phyloP scores from a whole-genome alignment of 2,113 vertebrate species.

The Xenus cinereus region DNA sequence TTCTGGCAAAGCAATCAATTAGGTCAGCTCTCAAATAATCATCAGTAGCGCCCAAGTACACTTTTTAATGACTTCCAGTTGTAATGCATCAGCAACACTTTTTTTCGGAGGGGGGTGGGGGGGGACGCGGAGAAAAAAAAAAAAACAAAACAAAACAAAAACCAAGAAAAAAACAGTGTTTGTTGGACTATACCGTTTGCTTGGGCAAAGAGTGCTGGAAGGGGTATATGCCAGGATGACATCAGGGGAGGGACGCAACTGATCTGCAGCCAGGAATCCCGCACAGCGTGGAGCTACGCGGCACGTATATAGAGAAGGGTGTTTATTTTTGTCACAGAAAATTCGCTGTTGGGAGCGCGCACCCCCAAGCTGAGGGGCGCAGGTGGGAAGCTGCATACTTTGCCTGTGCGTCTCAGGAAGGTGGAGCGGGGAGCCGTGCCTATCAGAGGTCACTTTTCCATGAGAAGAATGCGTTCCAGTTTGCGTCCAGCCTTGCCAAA shows the following conservation, averaged over 20 bases:
- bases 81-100: not conserved
- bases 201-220: not conserved
- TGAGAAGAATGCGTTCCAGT: not conserved
- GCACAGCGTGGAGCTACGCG: not conserved
- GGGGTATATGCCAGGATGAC: slow-evolving; percentile 31
- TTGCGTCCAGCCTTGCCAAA: not conserved
- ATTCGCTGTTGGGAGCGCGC: not conserved
- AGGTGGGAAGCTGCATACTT: not conserved
- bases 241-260: slow-evolving; percentile 29
- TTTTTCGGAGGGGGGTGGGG: not conserved
- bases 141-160: too few species aligned
- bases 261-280: not conserved
- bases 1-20: slow-evolving; percentile 28
- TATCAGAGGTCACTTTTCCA: slow-evolving; percentile 13
- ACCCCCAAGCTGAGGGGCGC: not conserved
- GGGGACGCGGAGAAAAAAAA: fast-evolving
- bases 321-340: not conserved
- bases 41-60: not conserved
- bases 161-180: not conserved
- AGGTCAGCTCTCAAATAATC: not conserved
- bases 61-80: not conserved
- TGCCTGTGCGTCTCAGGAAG: not conserved
- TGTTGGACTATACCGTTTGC: not conserved
- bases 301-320: not conserved
- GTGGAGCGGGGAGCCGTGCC: not conserved